phyloP scores from a whole-genome alignment of 2,888 invertebrate genomes.

The Bursaphelenchus okinawaensis region DNA sequence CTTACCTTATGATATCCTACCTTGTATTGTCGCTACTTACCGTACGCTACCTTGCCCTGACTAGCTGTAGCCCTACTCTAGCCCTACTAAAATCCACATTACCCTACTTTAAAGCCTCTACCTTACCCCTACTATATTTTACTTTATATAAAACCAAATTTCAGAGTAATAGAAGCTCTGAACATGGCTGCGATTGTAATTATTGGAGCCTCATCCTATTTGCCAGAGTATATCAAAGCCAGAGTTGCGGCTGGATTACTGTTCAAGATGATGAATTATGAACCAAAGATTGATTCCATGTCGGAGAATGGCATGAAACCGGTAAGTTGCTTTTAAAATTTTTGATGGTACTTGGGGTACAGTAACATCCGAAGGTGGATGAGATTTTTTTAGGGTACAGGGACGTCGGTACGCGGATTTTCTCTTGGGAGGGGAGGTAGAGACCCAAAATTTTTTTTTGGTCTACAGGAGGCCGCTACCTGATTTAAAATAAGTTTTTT shows the following conservation, averaged over 20 bases:
- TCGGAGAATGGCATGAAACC: slow-evolving; percentile 17
- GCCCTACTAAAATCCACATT: no score
- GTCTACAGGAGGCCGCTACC: no score
- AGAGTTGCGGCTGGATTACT: slow-evolving; percentile 27
- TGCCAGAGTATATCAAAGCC: slow-evolving; percentile 28
- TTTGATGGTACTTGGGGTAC: background rate
- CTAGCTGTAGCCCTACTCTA: no score
- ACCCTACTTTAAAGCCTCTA: no score
- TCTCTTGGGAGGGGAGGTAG: background rate
- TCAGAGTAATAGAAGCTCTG: slow-evolving; percentile 30
- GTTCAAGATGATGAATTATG: slow-evolving; percentile 22
- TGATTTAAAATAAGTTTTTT: no score
- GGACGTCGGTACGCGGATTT: background rate
- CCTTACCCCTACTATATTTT: no score
- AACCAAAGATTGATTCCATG: slow-evolving; percentile 28
- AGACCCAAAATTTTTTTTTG: no score
- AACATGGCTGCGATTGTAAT: slow-evolving; percentile 27
- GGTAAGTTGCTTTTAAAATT: background rate
- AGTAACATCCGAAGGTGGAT: background rate
- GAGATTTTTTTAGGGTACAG: background rate
- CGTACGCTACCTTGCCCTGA: no score
- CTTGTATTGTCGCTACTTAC: no score
- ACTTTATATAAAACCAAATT: background rate
- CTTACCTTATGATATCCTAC: background rate
- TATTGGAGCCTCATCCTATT: slow-evolving; percentile 24